Evolutionary conservation across 2,113 vertebrate species (phyloP).

Genomic region (Acinonyx jubatus): DNA sequence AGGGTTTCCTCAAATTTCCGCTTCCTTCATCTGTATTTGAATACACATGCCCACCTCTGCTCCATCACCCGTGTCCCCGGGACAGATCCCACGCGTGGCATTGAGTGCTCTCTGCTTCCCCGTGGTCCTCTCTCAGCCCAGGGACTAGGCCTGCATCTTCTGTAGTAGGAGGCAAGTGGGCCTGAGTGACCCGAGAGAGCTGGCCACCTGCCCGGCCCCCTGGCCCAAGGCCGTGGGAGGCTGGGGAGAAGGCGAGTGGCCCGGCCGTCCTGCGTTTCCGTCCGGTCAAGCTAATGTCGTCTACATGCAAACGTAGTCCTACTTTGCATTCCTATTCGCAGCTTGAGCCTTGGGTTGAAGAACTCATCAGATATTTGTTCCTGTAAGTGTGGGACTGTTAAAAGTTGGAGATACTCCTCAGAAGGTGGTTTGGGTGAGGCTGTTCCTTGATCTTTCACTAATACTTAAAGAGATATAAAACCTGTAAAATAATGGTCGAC

Average conservation of each 20-base stretch:
- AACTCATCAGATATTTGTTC: too few relatives aligned
- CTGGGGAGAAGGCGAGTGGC: accelerated
- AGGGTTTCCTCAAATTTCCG: background rate
- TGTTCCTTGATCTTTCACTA: background rate
- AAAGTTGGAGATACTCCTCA: background rate
- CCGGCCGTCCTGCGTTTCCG: accelerated
- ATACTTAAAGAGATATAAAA: background rate
- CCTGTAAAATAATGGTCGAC: background rate
- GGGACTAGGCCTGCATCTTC: accelerated
- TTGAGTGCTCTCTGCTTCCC: background rate
- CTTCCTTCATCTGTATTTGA: background rate
- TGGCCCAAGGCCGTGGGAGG: background rate
- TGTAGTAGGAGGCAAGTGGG: background rate
- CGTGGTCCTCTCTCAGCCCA: background rate
- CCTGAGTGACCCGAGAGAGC: background rate
- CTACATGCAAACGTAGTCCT: background rate
- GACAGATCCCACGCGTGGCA: accelerated
- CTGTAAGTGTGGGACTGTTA: background rate
- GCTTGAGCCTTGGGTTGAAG: background rate
- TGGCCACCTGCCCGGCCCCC: accelerated
- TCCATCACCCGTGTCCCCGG: background rate
- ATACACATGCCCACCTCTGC: accelerated
- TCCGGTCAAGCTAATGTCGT: accelerated
- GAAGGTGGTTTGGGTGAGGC: background rate
- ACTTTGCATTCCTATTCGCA: background rate